Base-by-base conservation (phyloP, 1,140 invertebrate genomes). In the Euschistus heros region DNA sequence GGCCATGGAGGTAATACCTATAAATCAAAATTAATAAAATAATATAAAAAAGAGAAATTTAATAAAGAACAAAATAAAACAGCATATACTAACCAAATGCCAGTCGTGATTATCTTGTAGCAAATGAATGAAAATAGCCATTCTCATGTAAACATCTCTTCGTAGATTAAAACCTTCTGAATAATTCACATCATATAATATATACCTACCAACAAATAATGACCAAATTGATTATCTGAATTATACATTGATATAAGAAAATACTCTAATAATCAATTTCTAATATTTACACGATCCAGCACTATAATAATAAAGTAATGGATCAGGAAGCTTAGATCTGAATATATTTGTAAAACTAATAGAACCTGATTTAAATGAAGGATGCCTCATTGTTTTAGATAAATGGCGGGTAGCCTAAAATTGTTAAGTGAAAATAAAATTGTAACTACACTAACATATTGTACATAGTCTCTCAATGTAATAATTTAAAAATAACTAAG, bases 151-250 rank as follows among this genome's bases (percentile, higher is more conserved):
- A 13, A 98, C 95, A 81, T 98, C 96, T 67, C 95, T 79, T 60
- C 94, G 79, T 66, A 99, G 79, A 80, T 99, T 99, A 73, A 99
- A 98, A 0, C 96, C 96, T 82, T 99, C 95, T 2, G 88, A 85
- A 20, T 84, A 86, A 78, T 97, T 98, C 0, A 97, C 87, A 77
- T 97, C 91, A 76, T 97, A 98, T 27, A 97, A 80, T 62, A 96
- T 76, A 72, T 85, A 89, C 46, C 70, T 71, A 20, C 0, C 33
- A 30, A 33, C 18, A 63, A n/a, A 50, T 50, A 47, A 24, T n/a
- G 13, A 24, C n/a, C n/a, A 59, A 10, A 6, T 59, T 22, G 6
- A n/a, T 59, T 59, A 59, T n/a, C 0, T 26, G n/a, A 26, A 24
- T 54, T 54, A 54, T 44, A 44, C 42, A 10, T 44, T 17, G 17